phyloP scores from a whole-genome alignment of 2,113 vertebrate species.

The Phyllostomus discolor region DNA sequence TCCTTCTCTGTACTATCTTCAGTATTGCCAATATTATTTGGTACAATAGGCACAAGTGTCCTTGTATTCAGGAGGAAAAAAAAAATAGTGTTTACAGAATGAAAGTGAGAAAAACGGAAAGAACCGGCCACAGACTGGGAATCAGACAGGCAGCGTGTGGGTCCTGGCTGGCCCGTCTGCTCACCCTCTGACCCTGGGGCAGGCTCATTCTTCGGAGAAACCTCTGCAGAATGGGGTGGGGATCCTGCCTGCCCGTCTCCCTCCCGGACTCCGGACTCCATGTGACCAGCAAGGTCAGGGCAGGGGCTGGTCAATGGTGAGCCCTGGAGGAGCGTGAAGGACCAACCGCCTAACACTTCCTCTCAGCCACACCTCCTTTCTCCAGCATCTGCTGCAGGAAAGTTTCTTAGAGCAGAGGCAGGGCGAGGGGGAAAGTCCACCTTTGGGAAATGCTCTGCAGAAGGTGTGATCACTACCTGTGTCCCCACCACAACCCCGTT shows the following conservation, averaged over 20 bases:
- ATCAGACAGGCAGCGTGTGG: no score
- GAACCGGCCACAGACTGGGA: background rate
- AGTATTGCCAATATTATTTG: background rate
- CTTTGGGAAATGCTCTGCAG: background rate
- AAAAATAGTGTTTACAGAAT: background rate
- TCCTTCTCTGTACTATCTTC: background rate
- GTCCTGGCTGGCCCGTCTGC: background rate
- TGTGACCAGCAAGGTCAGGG: background rate
- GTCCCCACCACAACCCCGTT: background rate
- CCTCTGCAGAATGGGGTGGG: background rate
- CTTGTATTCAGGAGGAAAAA: background rate
- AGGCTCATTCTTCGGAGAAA: background rate
- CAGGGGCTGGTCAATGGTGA: background rate
- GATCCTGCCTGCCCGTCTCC: background rate
- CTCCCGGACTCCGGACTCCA: background rate
- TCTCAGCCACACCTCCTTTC: background rate
- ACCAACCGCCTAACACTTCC: rapidly evolving
- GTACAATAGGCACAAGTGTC: background rate
- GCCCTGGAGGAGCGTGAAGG: background rate
- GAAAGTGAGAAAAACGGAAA: background rate
- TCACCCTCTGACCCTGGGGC: background rate
- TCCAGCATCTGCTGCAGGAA: background rate
- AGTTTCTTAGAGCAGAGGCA: background rate
- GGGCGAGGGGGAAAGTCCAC: background rate
- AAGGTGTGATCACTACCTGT: background rate